A percentile compares a stretch with the other conserved stretches of the same genome.
phyloP scores from a whole-genome alignment of 2,113 vertebrate species.

The Anguilla rostrata region DNA sequence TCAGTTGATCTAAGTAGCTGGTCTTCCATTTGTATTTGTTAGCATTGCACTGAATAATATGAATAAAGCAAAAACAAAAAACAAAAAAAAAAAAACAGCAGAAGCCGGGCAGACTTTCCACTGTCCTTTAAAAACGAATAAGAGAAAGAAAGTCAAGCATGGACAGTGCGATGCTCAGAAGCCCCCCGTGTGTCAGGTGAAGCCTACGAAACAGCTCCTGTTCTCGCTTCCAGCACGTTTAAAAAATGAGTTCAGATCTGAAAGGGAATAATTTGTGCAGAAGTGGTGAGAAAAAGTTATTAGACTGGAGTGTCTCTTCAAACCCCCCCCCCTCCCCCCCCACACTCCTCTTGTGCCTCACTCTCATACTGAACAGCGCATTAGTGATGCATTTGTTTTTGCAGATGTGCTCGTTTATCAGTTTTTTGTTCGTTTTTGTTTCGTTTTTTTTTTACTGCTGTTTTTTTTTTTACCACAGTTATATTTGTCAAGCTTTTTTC shows the following conservation, averaged over 20 bases:
- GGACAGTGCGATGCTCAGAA: background rate
- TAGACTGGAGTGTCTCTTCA: background rate
- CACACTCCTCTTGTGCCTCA: background rate
- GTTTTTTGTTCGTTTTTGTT: background rate
- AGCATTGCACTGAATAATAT: too few species aligned
- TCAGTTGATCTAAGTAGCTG: too few species aligned
- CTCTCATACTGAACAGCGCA: background rate
- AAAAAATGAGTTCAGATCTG: background rate
- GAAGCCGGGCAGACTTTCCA: background rate
- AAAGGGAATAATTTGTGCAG: background rate
- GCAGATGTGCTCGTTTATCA: background rate
- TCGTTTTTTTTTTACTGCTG: background rate
- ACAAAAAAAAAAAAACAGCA: too few species aligned
- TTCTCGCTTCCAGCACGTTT: background rate
- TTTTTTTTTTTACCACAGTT: background rate
- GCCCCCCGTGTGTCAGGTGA: background rate
- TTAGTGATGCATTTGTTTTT: constrained; percentile 2
- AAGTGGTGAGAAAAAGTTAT: background rate
- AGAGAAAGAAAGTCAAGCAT: background rate
- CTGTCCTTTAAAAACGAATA: background rate
- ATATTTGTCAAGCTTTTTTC: background rate
- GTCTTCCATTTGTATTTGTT: too few species aligned
- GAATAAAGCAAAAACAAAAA: too few species aligned
- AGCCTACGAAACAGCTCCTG: background rate
- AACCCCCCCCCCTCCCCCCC: background rate